These are phyloP conservation scores for Coranthus polyacanthus DNA, from an alignment of 2,797 vertebrate species.

Conservation along the genomic window DNA sequence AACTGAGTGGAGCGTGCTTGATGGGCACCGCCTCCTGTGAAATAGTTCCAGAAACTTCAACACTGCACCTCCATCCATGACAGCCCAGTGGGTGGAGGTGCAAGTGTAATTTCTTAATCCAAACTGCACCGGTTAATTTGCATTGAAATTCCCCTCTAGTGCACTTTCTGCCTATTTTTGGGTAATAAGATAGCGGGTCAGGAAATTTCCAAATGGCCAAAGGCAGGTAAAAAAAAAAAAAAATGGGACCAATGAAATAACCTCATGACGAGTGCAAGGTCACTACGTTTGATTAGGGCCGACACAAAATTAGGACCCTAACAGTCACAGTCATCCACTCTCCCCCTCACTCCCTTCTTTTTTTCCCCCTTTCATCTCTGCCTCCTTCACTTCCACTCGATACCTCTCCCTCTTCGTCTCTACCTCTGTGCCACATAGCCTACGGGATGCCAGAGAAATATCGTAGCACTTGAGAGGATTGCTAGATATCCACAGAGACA, in stretches of 20 bases:
- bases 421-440: slow-evolving; percentile 36
- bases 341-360: slow-evolving; percentile 8
- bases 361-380: slow-evolving; percentile 37
- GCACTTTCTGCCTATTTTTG: slow-evolving; percentile 18
- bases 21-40: not conserved
- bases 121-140: slow-evolving; percentile 39
- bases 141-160: slow-evolving; percentile 33
- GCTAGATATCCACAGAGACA: slow-evolving; percentile 36
- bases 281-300: slow-evolving; percentile 40
- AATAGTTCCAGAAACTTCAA: not conserved
- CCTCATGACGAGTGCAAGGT: slow-evolving; percentile 55
- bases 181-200: slow-evolving; percentile 43
- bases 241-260: slow-evolving; percentile 45
- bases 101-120: slow-evolving; percentile 38
- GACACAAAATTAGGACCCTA: slow-evolving; percentile 37
- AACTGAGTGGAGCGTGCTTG: not conserved
- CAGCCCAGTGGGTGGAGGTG: slow-evolving; percentile 19
- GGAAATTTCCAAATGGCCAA: slow-evolving; percentile 37
- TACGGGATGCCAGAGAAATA: slow-evolving; percentile 44
- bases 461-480: slow-evolving; percentile 41
- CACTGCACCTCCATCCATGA: not conserved
- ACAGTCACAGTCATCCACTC: slow-evolving; percentile 35
- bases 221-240: not conserved
- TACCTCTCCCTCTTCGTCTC: slow-evolving; percentile 26
- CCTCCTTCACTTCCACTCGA: slow-evolving; percentile 44